Evolutionary conservation across 2,888 invertebrate genomes (phyloP).

Genomic region (Chirona hameri): DNA sequence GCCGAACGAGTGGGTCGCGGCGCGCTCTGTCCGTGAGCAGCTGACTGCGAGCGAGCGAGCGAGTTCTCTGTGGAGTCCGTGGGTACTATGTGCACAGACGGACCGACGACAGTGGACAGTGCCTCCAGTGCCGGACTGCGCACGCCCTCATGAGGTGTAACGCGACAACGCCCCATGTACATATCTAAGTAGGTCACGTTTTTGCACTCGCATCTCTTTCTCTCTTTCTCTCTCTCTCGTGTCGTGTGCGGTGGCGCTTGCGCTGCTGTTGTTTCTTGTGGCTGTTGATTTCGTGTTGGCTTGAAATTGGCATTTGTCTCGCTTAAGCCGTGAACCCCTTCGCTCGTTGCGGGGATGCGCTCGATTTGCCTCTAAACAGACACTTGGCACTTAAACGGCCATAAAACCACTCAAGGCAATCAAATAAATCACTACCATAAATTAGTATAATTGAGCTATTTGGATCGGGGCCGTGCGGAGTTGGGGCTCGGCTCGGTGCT

Average conservation of each 20-base stretch:
- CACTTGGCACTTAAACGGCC: conserved; percentile 6
- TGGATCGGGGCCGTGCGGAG: not conserved
- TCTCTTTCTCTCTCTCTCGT: too few species aligned
- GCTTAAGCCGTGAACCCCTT: not conserved
- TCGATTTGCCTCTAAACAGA: not conserved
- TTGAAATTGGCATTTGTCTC: not conserved
- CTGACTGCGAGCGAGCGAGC: not conserved
- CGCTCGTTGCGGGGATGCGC: not conserved
- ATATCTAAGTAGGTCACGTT: conserved; percentile 26
- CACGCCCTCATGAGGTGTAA: conserved; percentile 27
- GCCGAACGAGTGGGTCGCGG: not conserved
- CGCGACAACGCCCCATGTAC: conserved; percentile 10
- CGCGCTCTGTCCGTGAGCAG: not conserved
- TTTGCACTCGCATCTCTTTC: not conserved
- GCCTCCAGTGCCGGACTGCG: not conserved
- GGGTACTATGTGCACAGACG: not conserved
- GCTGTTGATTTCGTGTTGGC: not conserved
- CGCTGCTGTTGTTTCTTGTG: not conserved
- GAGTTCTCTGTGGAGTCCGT: not conserved
- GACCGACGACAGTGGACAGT: not conserved
- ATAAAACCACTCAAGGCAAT: conserved; percentile 27
- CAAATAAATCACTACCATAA: conserved; percentile 22
- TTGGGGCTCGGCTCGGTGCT: not conserved
- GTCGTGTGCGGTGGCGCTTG: not conserved
- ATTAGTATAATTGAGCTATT: conserved; percentile 28